Evolutionary conservation across 2,888 invertebrate species (phyloP), one percentile per base, ranked within the genome.

Genomic region (Phragmatobia fuliginosa): DNA sequence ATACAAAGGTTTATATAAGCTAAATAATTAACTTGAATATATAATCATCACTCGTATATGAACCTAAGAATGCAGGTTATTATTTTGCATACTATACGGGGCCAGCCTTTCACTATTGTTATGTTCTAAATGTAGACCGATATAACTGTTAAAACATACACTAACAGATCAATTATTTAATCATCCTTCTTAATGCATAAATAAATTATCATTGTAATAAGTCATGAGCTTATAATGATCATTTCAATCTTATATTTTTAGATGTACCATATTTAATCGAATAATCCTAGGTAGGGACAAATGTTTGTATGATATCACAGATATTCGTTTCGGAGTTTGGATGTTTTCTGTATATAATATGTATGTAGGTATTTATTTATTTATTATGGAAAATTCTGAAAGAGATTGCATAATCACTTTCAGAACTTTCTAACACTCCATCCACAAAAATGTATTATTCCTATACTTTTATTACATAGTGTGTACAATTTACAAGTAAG

Each of bases 81-180:
- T 41, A 66, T 45, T 49, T 61, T 62, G 62, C 66, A 66, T 70
- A 66, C 56, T 33, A 67, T 49, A 60, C 32, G 62, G 52, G 52
- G 62, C 21, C 38, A 59, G 49, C 69, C 69, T 69, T 65, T 69
- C 64, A 69, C 69, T 69, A 49, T 60, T 60, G 63, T 62, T 66
- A 33, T 25, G 28, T n/a, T 59, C 14, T 60, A 58, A 68, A 68
- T 65, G 36, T 65, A 52, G 69, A 65, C 32, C 32, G 45, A 21
- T 14, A 11, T 59, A 45, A 49, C 45, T 49, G 28, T 61, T 66
- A 18, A 33, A 61, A 38, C 10, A n/a, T 56, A 36, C 18, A 16
- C 31, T 28, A 6, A 56, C 16, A 16, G 28, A 6, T 28, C 28
- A 56, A 28, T 56, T n/a, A n/a, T 18, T 41, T 56, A 10, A 28